Evolutionary conservation across 2,888 invertebrate genomes (phyloP).

Genomic region (Ceraclea dissimilis): DNA sequence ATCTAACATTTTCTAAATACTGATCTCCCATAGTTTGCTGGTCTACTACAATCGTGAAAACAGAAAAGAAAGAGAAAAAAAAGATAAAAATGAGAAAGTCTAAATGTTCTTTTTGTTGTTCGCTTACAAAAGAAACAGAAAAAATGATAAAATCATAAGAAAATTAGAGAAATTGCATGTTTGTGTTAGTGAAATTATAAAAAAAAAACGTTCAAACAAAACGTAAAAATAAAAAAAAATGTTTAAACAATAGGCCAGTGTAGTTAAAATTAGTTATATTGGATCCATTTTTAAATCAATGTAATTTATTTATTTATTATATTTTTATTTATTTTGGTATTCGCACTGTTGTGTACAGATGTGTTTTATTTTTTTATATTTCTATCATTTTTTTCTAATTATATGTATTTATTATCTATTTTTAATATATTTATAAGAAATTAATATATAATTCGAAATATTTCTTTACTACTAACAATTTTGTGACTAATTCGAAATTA

Average conservation of each 20-base stretch:
- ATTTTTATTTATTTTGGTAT: neutral
- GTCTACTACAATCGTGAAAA: conserved; percentile 16
- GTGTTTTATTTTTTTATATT: conserved; percentile 16
- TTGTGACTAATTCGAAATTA: neutral
- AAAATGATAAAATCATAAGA: neutral
- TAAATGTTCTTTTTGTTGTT: conserved; percentile 52
- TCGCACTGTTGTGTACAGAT: conserved; percentile 21
- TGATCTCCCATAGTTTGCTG: conserved; percentile 15
- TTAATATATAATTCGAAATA: conserved; percentile 1
- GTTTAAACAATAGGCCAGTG: conserved; percentile 18
- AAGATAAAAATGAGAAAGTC: conserved; percentile 37
- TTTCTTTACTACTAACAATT: conserved; percentile 3
- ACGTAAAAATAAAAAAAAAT: neutral
- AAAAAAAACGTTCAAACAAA: neutral
- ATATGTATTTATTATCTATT: conserved; percentile 4
- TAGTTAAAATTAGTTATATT: conserved; percentile 21
- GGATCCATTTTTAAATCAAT: conserved; percentile 22
- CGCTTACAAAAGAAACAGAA: conserved; percentile 30
- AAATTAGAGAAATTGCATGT: neutral
- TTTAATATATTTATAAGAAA: conserved; percentile 5
- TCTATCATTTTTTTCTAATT: conserved; percentile 7
- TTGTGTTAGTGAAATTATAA: neutral
- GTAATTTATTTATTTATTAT: conserved; percentile 16
- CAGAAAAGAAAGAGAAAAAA: neutral
- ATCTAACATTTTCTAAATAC: too few species aligned